phyloP scores from a whole-genome alignment of 2,113 vertebrate genomes.

The Eulemur rufifrons region DNA sequence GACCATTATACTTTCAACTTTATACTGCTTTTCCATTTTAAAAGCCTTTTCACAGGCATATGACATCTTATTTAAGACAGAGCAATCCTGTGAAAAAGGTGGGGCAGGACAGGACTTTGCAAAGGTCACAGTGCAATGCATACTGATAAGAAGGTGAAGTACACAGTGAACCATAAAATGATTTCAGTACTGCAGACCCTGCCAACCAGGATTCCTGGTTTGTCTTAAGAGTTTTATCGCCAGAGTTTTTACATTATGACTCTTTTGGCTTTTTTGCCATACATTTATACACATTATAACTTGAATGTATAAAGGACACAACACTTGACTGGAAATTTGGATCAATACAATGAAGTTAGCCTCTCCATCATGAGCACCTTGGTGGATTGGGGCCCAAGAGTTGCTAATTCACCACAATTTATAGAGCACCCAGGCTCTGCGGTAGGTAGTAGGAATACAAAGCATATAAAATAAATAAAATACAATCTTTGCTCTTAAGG shows the following conservation, averaged over 20 bases:
- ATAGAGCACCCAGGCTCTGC: not conserved
- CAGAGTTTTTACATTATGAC: not conserved
- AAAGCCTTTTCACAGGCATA: not conserved
- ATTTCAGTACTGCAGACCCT: not conserved
- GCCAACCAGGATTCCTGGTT: slow-evolving; percentile 23
- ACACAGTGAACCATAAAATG: not conserved
- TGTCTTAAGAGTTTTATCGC: slow-evolving; percentile 48
- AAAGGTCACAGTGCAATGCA: slow-evolving; percentile 43
- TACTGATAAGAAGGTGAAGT: not conserved
- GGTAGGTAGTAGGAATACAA: not conserved
- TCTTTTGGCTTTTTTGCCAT: not conserved
- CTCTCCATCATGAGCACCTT: not conserved
- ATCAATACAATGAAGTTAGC: not conserved
- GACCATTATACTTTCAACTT: not conserved
- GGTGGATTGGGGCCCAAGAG: not conserved
- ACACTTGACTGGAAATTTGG: slow-evolving; percentile 33
- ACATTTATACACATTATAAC: not conserved
- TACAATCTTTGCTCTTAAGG: not conserved
- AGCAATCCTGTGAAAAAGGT: slow-evolving; percentile 9
- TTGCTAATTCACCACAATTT: not conserved
- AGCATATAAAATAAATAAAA: slow-evolving; percentile 30
- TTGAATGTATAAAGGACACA: not conserved
- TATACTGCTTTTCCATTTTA: slow-evolving; percentile 4
- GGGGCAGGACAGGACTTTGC: not conserved
- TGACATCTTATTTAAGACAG: not conserved